Evolutionary conservation across 2,888 invertebrate species (phyloP).

Genomic region (Anagyrus pseudococci): DNA sequence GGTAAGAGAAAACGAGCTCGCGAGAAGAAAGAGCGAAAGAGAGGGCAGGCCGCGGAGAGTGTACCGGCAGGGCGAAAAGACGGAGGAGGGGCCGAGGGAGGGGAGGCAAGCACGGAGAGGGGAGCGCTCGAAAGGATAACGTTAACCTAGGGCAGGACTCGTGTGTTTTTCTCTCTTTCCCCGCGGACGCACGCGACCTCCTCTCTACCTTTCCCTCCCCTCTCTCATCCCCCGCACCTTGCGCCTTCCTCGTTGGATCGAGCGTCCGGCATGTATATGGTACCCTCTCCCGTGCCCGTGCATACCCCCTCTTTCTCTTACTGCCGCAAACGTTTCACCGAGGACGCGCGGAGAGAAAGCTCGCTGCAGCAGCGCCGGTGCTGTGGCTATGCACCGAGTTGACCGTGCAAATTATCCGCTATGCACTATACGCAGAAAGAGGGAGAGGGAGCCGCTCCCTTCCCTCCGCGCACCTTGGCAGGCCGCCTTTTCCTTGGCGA

Average conservation of each 20-base stretch:
- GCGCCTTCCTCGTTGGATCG: too few relatives aligned
- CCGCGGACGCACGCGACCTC: background rate
- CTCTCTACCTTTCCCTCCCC: conserved; percentile 5
- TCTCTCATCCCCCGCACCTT: too few relatives aligned
- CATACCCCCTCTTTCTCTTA: conserved; percentile 8
- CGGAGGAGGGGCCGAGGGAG: conserved; percentile 10
- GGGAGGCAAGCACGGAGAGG: conserved; percentile 19
- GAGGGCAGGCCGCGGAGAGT: too few relatives aligned
- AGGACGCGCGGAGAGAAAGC: conserved; percentile 20
- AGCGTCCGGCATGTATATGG: background rate
- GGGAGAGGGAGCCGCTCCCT: background rate
- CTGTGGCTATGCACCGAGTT: too few relatives aligned
- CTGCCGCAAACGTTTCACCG: conserved; percentile 3
- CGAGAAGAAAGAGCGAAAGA: too few relatives aligned
- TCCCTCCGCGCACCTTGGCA: background rate
- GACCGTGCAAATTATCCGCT: conserved; percentile 28
- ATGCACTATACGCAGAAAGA: background rate
- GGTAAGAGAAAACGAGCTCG: too few relatives aligned
- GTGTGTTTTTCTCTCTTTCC: conserved; percentile 6
- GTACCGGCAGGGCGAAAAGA: background rate
- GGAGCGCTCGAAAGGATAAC: conserved; percentile 51
- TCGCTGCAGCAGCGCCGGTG: background rate
- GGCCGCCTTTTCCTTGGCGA: background rate
- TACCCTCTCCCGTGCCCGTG: background rate
- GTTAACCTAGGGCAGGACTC: conserved; percentile 57